Evolutionary conservation across 2,797 vertebrate species (phyloP), one percentile per base, ranked within the genome.

Genomic region (Halcyon leucocephala): DNA sequence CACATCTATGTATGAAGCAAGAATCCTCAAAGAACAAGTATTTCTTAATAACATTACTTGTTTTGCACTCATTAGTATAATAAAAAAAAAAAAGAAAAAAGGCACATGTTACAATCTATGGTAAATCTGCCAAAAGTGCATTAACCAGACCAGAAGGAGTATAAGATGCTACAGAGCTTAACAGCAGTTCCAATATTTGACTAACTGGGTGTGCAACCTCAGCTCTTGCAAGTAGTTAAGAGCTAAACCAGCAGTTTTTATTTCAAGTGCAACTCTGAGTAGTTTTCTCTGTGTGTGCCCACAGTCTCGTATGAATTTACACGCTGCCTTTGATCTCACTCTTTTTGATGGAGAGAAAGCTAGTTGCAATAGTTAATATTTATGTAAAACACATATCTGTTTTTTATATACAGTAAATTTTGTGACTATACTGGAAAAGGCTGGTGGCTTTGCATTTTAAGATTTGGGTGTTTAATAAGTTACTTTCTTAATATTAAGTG

Each of bases 1-100:
- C 6, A 0, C 7, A 8, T 46, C 12, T 71, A 29, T 6, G 2
- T 9, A 6, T 19, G 16, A 65, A 61, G 12, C 13, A 51, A 57
- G 57, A 82, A 81, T 70, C 17, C 9, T 58, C 37, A 33, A 19
- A 61, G 26, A 35, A 5, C 2, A 49, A 83, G 7, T n/a, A 4
- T 82, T 74, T 61, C 37, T 51, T 60, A 69, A 66, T 6, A 64
- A 62, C 5, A 1, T 52, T 46, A 18, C 4, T 25, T 49, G 11
- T 39, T 93, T 82, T 92, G 15, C 19, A 11, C 4, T n/a, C 7
- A 4, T 79, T 41, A 35, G 7, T 20, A 25, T 39, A 73, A 89
- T 52, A 7, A 4, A 42, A 57, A 58, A 19, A 49, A 11, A 11
- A 51, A 49, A 26, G 25, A 49, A 11, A 11, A 51, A 49, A 26